Conservation (phyloP, 2,888 invertebrate genomes). For the Patella depressa region DNA sequence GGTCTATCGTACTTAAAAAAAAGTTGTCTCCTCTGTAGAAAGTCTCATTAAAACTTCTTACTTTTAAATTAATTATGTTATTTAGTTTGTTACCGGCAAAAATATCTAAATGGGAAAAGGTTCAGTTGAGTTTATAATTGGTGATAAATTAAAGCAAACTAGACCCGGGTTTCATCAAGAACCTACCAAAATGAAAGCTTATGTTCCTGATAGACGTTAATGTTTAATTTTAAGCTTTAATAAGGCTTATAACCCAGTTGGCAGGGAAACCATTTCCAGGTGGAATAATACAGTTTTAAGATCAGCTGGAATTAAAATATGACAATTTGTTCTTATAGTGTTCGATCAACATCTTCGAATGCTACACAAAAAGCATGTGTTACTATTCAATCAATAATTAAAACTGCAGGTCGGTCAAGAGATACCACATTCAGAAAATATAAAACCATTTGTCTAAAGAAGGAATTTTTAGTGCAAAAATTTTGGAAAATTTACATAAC, state of each 20-base stretch:
- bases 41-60: constrained; percentile 22
- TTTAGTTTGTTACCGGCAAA: background rate
- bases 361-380: background rate
- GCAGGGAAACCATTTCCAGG: too few species aligned
- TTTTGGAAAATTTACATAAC: background rate
- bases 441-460: background rate
- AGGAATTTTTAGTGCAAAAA: background rate
- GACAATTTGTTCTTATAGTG: too few species aligned
- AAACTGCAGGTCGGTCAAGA: constrained; percentile 12
- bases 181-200: too few species aligned
- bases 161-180: background rate
- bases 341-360: too few species aligned
- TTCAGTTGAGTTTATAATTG: constrained; percentile 2
- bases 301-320: too few species aligned
- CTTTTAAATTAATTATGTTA: constrained; percentile 26
- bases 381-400: constrained; percentile 7
- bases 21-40: background rate
- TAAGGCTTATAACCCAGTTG: too few species aligned
- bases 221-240: too few species aligned
- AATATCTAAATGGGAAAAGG: constrained; percentile 2
- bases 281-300: too few species aligned
- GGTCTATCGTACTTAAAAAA: constrained; percentile 21
- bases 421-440: background rate
- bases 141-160: constrained; percentile 8
- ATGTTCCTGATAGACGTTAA: too few species aligned